Percentiles rank a stretch among this genome's conserved stretches.
Evolutionary conservation across 2,888 invertebrate species (phyloP).

Genomic region (Eudemis profundana): DNA sequence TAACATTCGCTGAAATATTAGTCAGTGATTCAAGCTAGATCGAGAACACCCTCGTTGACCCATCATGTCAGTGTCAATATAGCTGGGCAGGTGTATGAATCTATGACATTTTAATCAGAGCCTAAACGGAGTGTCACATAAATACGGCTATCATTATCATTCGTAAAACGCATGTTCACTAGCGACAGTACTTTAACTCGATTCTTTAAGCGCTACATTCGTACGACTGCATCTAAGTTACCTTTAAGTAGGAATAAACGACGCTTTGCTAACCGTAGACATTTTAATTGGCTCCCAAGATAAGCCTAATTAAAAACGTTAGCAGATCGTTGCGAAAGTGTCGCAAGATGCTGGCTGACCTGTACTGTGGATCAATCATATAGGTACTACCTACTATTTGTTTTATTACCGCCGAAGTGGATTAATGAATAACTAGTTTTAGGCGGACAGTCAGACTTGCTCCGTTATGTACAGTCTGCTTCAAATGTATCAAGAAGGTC

Average conservation of each 20-base stretch:
- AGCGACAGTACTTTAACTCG: constrained; percentile 10
- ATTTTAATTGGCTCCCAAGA: constrained; percentile 33
- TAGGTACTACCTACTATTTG: constrained; percentile 29
- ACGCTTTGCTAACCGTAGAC: constrained; percentile 17
- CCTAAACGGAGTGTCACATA: not conserved
- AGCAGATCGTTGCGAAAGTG: constrained; percentile 37
- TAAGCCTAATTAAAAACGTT: constrained; percentile 34
- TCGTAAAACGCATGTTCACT: not conserved
- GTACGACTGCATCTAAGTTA: not conserved
- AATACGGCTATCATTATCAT: not conserved
- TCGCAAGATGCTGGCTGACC: constrained; percentile 8
- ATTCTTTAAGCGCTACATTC: not conserved
- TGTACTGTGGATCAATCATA: constrained; percentile 13
- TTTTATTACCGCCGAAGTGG: constrained; percentile 28
- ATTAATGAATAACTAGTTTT: constrained; percentile 31
- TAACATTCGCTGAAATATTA: too few species aligned
- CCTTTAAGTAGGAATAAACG: not conserved
- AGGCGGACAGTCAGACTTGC: constrained; percentile 21
- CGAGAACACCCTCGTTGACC: too few species aligned
- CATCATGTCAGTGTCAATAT: not conserved
- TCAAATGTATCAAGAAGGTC: too few species aligned
- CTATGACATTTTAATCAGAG: not conserved
- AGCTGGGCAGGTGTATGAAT: not conserved
- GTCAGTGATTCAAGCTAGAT: too few species aligned
- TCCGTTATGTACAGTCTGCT: not conserved